Percentiles rank a stretch among this genome's conserved stretches.
Conservation (phyloP, 2,113 vertebrate genomes). For the Crotophaga sulcirostris region DNA sequence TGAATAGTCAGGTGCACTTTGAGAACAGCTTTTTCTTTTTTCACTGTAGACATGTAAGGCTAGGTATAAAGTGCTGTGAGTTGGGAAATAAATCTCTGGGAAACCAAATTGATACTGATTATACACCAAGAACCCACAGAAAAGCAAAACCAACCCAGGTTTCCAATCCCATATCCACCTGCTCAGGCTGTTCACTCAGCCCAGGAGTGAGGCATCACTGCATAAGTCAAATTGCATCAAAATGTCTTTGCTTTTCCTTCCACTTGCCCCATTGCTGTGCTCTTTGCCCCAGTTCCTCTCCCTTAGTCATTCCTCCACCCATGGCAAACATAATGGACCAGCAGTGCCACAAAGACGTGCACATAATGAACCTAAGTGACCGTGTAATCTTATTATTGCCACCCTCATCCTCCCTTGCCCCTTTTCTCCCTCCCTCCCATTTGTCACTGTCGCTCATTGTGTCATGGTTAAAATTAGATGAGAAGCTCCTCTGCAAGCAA, state of each 20-base stretch:
- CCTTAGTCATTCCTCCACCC: background rate
- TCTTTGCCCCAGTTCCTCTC: background rate
- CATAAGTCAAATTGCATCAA: background rate
- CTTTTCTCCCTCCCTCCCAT: background rate
- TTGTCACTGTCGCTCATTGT: background rate
- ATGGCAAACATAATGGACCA: background rate
- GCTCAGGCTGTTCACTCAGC: background rate
- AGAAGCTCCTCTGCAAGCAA: background rate
- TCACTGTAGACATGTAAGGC: background rate
- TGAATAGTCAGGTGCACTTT: background rate
- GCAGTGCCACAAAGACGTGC: background rate
- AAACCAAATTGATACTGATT: background rate
- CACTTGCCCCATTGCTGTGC: background rate
- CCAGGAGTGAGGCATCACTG: rapidly evolving
- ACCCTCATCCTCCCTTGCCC: slow-evolving; percentile 25
- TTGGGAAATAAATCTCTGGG: background rate
- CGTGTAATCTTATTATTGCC: slow-evolving; percentile 54
- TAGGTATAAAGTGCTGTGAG: background rate
- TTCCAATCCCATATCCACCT: rapidly evolving
- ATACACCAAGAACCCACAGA: background rate
- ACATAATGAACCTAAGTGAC: slow-evolving; percentile 44
- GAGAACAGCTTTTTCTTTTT: rapidly evolving
- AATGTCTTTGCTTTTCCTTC: background rate
- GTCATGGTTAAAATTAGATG: slow-evolving; percentile 20
- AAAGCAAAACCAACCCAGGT: background rate